Evolutionary conservation across 2,888 invertebrate genomes (phyloP).

Genomic region (Smittia aterrima): DNA sequence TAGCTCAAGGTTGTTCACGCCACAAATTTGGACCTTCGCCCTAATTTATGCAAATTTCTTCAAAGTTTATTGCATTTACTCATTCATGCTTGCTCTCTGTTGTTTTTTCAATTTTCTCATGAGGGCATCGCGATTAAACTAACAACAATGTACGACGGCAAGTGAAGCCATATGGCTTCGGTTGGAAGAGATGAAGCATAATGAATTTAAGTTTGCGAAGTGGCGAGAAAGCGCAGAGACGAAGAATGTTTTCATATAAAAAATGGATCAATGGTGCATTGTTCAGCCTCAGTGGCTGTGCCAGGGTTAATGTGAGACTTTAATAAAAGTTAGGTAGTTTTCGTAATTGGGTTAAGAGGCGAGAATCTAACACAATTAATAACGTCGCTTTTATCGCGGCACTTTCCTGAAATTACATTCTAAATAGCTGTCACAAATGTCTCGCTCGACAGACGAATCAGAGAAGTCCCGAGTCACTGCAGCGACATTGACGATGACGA

Average conservation of each 20-base stretch:
- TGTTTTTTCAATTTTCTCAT: neutral
- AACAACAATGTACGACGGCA: neutral
- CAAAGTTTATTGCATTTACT: neutral
- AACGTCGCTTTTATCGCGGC: neutral
- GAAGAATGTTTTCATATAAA: neutral
- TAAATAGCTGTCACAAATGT: neutral
- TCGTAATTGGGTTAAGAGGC: neutral
- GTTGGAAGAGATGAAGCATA: neutral
- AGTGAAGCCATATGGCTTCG: neutral
- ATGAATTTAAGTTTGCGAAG: neutral
- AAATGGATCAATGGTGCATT: neutral
- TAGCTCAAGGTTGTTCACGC: too few relatives aligned
- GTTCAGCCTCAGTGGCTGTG: neutral
- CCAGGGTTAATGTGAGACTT: neutral
- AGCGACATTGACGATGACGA: constrained; percentile 1
- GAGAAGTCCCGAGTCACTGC: neutral
- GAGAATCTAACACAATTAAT: neutral
- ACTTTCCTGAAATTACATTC: neutral
- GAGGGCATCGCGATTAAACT: neutral
- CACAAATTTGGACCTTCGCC: neutral
- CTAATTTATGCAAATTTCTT: neutral
- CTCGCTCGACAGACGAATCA: neutral
- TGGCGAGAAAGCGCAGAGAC: neutral
- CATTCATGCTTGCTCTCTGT: too few relatives aligned
- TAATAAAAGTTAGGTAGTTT: constrained; percentile 1